Evolutionary conservation across 2,888 invertebrate genomes (phyloP), one percentile per base, ranked within the genome.

Genomic region (Myopa testacea): DNA sequence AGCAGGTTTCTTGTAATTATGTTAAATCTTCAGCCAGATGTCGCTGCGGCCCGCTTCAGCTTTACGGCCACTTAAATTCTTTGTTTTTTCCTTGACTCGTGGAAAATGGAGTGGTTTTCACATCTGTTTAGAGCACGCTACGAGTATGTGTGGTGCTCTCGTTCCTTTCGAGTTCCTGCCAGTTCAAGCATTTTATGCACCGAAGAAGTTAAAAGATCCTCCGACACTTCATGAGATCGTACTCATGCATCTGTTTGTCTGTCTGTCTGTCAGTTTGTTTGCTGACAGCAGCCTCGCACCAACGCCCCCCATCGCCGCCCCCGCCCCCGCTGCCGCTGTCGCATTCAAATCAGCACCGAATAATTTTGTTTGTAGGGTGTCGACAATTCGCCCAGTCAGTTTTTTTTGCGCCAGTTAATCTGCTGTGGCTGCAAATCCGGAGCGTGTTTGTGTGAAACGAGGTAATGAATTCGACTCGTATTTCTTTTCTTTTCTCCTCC

Each of bases 1-100:
- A 45, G 70, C 38, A 70, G 52, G 50, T 16, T 55, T 26, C 16
- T 70, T 12, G 70, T 70, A 70, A 70, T 70, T 70, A 70, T 70
- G 70, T 70, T 70, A 70, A 70, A 70, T 70, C 70, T 52, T 34
- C 26, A n/a, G 16, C 12, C 55, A 26, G 37, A 55, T 55, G 52
- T 37, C 70, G 34, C 14, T 34, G 16, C 55, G 55, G 26, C 50
- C 5, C 14, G 58, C 45, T 45, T 45, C 10, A 45, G 45, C 45
- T 45, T 40, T 45, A 45, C 45, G 45, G 45, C 45, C 45, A 45
- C 45, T 45, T 45, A 45, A 45, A 45, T 45, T 45, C 45, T 45
- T 45, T 45, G 45, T 45, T 45, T 45, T 45, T 45, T 10, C 45
- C 45, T 6, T 45, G 45, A 45, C 7, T 45, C 45, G 45, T 45